Conservation (phyloP, 2,113 vertebrate species). For the Labrus mixtus region DNA sequence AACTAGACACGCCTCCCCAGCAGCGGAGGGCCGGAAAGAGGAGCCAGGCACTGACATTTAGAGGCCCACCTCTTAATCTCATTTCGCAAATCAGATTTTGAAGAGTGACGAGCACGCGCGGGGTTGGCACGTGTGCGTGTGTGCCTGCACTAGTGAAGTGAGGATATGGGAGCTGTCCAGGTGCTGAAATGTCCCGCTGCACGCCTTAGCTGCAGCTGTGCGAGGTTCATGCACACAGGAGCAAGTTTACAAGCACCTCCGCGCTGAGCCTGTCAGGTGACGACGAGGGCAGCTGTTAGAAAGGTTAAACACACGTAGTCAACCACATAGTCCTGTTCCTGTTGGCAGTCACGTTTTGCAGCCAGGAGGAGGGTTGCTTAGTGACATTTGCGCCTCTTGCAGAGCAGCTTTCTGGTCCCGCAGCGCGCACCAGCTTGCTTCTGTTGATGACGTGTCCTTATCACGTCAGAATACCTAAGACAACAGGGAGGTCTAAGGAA, state of each 20-base stretch:
- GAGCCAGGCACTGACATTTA: conserved; percentile 70
- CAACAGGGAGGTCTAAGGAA: not conserved
- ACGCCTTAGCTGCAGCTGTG: no score
- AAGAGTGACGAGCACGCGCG: conserved; percentile 14
- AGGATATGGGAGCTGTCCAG: conserved; percentile 36
- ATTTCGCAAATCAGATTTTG: conserved; percentile 67
- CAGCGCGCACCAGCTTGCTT: not conserved
- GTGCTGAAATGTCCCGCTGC: conserved; percentile 37
- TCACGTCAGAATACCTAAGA: conserved; percentile 8
- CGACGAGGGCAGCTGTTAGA: not conserved
- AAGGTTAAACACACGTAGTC: conserved; percentile 38
- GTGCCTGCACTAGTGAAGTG: not conserved
- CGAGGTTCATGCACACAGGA: not conserved
- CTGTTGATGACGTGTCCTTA: conserved; percentile 1
- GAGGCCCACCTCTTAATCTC: conserved; percentile 56
- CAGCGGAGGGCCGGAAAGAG: conserved; percentile 49
- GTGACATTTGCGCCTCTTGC: conserved; percentile 36
- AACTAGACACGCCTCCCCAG: conserved; percentile 62
- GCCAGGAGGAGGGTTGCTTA: conserved; percentile 6
- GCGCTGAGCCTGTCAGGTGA: not conserved
- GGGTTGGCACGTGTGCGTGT: not conserved
- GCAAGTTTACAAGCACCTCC: not conserved
- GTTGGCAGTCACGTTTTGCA: not conserved
- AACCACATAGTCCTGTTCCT: not conserved
- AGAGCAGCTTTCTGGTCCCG: not conserved